phyloP scores from a whole-genome alignment of 1,140 invertebrate species.

The Dendroctonus valens region DNA sequence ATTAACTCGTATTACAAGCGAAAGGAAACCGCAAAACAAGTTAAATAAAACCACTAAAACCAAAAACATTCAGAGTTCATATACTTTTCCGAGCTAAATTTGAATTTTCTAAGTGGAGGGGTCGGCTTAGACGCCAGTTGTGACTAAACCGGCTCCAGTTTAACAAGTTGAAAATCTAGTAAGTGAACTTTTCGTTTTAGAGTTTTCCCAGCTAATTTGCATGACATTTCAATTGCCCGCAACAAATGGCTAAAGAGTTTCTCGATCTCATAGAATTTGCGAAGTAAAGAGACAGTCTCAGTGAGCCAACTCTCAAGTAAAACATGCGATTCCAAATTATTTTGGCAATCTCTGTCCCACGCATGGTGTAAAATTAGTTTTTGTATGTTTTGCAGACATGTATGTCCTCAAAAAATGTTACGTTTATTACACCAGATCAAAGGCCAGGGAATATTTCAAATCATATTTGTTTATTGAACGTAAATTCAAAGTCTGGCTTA shows the following conservation, averaged over 20 bases:
- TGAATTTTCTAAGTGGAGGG: constrained; percentile 43
- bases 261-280: not conserved
- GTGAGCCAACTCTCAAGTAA: constrained; percentile 1
- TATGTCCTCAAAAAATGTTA: not conserved
- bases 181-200: constrained; percentile 35
- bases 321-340: not conserved
- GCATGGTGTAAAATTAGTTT: constrained; percentile 11
- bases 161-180: constrained; percentile 38
- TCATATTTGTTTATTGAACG: no score
- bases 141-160: constrained; percentile 44
- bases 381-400: not conserved
- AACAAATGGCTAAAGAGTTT: not conserved
- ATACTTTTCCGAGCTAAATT: constrained; percentile 41
- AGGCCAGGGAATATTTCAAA: no score
- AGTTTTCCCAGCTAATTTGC: constrained; percentile 1
- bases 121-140: constrained; percentile 41
- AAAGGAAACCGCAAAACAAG: constrained; percentile 8
- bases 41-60: constrained; percentile 6
- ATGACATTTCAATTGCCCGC: no score
- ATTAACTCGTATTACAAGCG: not conserved
- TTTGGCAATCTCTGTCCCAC: not conserved
- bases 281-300: not conserved
- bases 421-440: no score
- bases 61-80: constrained; percentile 34
- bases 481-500: no score